Evolutionary conservation across 2,888 invertebrate species (phyloP).

Genomic region (Crioceris asparagi): DNA sequence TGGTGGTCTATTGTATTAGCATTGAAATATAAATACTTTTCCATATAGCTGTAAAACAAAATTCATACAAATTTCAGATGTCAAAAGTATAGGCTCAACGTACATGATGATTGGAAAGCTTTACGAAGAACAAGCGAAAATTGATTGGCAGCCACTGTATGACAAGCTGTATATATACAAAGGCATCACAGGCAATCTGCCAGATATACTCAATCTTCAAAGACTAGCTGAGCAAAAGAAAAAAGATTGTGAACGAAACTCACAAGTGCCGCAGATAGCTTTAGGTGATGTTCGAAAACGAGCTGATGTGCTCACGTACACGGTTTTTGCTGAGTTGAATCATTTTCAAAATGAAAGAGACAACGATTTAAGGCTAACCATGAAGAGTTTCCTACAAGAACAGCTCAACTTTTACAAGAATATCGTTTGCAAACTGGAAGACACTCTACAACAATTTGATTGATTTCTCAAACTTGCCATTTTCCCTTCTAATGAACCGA

Average conservation of each 20-base stretch:
- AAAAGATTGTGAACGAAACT: slow-evolving; percentile 75
- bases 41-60: too few relatives aligned
- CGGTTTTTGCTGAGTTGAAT: slow-evolving; percentile 86
- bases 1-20: too few relatives aligned
- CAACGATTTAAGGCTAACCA: slow-evolving; percentile 71
- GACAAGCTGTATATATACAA: slow-evolving; percentile 91
- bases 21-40: too few relatives aligned
- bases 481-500: too few relatives aligned
- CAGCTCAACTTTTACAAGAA: slow-evolving; percentile 90
- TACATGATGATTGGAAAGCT: slow-evolving; percentile 83
- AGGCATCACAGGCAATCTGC: slow-evolving; percentile 82
- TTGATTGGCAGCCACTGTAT: slow-evolving; percentile 82
- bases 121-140: slow-evolving; percentile 82
- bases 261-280: slow-evolving; percentile 71
- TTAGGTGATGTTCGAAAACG: slow-evolving; percentile 70
- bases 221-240: slow-evolving; percentile 84
- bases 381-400: slow-evolving; percentile 75
- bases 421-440: slow-evolving; percentile 62
- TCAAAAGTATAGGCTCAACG: slow-evolving; percentile 73
- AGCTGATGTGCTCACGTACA: slow-evolving; percentile 86
- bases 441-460: slow-evolving; percentile 41
- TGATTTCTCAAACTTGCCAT: too few relatives aligned
- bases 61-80: slow-evolving; percentile 28
- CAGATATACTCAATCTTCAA: slow-evolving; percentile 81
- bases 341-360: slow-evolving; percentile 86